Percentiles rank a stretch among this genome's conserved stretches.
Conservation (phyloP, 2,797 vertebrate species). For the Smutsia temminckii region DNA sequence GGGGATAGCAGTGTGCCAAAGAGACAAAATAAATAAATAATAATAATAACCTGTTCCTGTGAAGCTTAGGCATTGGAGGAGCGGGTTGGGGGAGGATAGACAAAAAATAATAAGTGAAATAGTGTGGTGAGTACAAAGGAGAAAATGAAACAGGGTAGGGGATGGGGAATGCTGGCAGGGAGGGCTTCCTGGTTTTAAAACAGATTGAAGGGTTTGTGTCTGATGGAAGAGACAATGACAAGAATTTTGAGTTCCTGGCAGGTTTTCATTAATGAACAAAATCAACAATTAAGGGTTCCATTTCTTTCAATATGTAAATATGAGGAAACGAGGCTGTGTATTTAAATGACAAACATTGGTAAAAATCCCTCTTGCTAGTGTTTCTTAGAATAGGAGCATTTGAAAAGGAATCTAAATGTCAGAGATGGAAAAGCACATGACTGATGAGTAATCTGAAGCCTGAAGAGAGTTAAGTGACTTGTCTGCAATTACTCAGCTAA, state of each 20-base stretch:
- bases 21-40: neutral
- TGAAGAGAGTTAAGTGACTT: constrained; percentile 1
- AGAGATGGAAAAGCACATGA: constrained; percentile 31
- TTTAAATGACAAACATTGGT: neutral
- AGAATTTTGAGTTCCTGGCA: constrained; percentile 17
- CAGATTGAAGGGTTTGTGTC: neutral
- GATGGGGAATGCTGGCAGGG: neutral
- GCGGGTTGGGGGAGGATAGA: neutral
- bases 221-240: neutral
- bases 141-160: neutral
- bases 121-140: neutral
- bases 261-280: neutral
- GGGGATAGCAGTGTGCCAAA: neutral
- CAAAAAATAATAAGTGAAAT: neutral
- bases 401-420: constrained; percentile 53
- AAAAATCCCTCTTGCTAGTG: constrained; percentile 24
- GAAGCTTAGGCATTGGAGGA: neutral
- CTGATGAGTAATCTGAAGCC: constrained; percentile 44
- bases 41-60: neutral
- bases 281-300: neutral
- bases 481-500: constrained; percentile 3
- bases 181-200: neutral
- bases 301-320: neutral
- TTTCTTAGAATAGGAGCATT: constrained; percentile 42
- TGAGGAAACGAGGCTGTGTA: neutral